Percentiles rank a stretch among this genome's conserved stretches.
phyloP scores from a whole-genome alignment of 2,888 invertebrate genomes.

The Diaphora mendica region DNA sequence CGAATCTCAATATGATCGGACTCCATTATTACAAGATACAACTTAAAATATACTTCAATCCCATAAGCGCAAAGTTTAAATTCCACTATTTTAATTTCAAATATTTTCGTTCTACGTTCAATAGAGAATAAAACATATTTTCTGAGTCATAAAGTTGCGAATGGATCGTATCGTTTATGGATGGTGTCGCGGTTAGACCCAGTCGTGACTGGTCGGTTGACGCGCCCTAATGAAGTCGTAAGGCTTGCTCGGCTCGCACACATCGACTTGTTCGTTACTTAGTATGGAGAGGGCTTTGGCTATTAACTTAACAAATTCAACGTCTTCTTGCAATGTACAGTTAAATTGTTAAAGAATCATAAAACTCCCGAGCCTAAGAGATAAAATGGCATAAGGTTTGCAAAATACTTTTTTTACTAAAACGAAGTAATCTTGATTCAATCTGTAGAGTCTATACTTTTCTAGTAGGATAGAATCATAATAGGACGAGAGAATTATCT shows the following conservation, averaged over 20 bases:
- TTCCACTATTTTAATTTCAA: not conserved
- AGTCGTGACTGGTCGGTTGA: slow-evolving; percentile 77
- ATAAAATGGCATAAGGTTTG: too few relatives aligned
- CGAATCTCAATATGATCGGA: slow-evolving; percentile 52
- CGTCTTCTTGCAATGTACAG: not conserved
- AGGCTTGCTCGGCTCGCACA: slow-evolving; percentile 56
- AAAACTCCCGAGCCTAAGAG: not conserved
- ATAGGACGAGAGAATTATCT: too few relatives aligned
- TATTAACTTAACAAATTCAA: slow-evolving; percentile 15
- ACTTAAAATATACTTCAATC: slow-evolving; percentile 13
- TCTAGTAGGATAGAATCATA: too few relatives aligned
- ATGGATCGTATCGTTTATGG: slow-evolving; percentile 14
- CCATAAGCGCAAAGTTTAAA: accelerated
- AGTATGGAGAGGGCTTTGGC: slow-evolving; percentile 47
- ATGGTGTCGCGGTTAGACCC: slow-evolving; percentile 45
- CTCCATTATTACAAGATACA: slow-evolving; percentile 31
- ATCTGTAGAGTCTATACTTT: not conserved
- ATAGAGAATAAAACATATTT: slow-evolving; percentile 11
- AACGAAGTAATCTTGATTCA: not conserved
- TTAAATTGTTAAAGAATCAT: not conserved
- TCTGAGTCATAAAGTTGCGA: slow-evolving; percentile 2
- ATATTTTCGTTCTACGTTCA: not conserved
- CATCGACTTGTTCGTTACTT: slow-evolving; percentile 36
- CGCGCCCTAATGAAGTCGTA: slow-evolving; percentile 81
- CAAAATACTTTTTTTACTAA: not conserved